phyloP scores from a whole-genome alignment of 37 sponge, comb jelly and placozoan species.

The Chondrosia reniformis region DNA sequence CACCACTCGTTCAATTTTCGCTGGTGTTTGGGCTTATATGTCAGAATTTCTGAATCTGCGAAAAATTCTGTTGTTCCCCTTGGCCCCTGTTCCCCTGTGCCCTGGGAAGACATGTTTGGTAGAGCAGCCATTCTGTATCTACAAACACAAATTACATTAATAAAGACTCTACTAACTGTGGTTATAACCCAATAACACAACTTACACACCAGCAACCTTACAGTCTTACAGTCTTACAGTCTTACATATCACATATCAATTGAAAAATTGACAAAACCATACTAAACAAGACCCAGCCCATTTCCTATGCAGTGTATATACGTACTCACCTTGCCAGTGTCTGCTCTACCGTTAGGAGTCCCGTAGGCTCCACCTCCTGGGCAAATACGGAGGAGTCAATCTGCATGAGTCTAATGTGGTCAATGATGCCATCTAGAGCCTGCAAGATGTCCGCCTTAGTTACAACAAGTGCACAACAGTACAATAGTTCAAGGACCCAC shows the following conservation, averaged over 20 bases:
- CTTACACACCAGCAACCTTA: background rate
- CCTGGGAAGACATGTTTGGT: background rate
- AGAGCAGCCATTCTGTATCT: constrained; percentile 37
- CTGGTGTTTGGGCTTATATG: constrained; percentile 6
- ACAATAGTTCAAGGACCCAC: background rate
- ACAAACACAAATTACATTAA: background rate
- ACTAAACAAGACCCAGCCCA: background rate
- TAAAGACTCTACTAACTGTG: background rate
- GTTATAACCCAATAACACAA: background rate
- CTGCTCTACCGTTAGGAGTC: constrained; percentile 52
- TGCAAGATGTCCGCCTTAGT: background rate
- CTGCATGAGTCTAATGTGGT: constrained; percentile 59
- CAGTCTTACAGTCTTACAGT: background rate
- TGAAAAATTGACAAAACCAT: background rate
- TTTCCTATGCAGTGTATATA: no score
- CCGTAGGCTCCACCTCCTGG: constrained; percentile 72
- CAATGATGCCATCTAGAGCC: constrained; percentile 45
- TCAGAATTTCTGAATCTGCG: background rate
- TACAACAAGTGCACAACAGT: background rate
- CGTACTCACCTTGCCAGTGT: constrained; percentile 42
- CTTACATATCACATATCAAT: background rate
- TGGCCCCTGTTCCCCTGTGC: background rate
- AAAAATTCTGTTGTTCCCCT: constrained; percentile 16
- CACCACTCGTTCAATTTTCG: constrained; percentile 33
- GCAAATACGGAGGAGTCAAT: constrained; percentile 65